A percentile compares a stretch with the other conserved stretches of the same genome.
Evolutionary conservation across 1,140 invertebrate genomes (phyloP).

Genomic region (Stenopsyche tienmushanensis): DNA sequence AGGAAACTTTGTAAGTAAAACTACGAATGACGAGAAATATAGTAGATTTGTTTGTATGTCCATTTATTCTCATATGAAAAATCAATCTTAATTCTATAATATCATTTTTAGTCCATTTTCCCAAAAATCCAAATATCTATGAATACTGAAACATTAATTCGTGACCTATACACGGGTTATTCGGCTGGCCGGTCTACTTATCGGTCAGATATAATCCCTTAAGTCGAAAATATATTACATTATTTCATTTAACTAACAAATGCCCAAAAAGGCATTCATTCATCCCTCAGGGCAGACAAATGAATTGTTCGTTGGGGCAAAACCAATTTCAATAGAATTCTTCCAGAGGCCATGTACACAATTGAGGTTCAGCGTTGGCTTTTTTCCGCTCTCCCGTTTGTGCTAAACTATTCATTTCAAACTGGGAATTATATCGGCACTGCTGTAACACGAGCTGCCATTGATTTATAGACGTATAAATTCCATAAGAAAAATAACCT

Average conservation of each 20-base stretch:
- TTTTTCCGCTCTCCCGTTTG: neutral
- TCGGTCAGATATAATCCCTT: neutral
- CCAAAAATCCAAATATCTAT: too few relatives aligned
- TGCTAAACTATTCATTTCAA: conserved; percentile 17
- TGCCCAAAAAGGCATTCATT: conserved; percentile 20
- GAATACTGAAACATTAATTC: too few relatives aligned
- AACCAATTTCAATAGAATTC: conserved; percentile 19
- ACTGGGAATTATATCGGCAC: neutral
- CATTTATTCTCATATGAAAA: too few relatives aligned
- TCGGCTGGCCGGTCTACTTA: too few relatives aligned
- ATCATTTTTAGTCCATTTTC: too few relatives aligned
- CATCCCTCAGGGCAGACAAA: conserved; percentile 26
- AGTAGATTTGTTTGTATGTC: too few relatives aligned
- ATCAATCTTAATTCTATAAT: too few relatives aligned
- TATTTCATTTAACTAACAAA: conserved; percentile 41
- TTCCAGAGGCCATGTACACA: neutral
- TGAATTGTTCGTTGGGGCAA: conserved; percentile 23
- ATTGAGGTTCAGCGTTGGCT: neutral
- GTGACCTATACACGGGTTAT: too few relatives aligned
- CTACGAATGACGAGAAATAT: too few relatives aligned
- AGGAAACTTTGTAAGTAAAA: too few relatives aligned
- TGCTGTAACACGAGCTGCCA: neutral
- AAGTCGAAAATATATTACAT: conserved; percentile 17
- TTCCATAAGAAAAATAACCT: conserved; percentile 18
- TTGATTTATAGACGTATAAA: conserved; percentile 28